Percentiles rank a stretch among this genome's conserved stretches.
Conservation (phyloP, 2,113 vertebrate species). For the Mellivora capensis region DNA sequence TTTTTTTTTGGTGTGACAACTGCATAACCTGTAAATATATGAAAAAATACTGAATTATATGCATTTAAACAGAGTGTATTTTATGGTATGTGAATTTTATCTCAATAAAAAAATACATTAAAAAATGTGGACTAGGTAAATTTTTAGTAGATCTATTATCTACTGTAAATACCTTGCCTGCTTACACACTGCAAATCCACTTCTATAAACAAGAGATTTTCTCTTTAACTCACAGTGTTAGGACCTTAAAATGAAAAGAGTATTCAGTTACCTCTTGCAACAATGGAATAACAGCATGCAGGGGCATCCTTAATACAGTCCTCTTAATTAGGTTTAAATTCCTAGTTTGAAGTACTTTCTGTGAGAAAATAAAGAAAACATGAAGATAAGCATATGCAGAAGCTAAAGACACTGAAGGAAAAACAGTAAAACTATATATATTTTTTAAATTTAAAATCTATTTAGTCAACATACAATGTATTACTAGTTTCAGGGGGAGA, state of each 20-base stretch:
- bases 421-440: background rate
- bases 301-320: slow-evolving; percentile 93
- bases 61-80: background rate
- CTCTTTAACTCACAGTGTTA: background rate
- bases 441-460: background rate
- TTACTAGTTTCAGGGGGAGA: background rate
- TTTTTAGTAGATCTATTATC: background rate
- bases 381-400: slow-evolving; percentile 11
- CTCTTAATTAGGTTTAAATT: slow-evolving; percentile 92
- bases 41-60: background rate
- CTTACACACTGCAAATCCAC: background rate
- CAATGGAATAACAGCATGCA: slow-evolving; percentile 92
- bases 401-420: background rate
- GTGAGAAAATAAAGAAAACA: slow-evolving; percentile 58
- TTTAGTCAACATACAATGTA: background rate
- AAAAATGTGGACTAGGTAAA: background rate
- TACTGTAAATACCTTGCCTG: background rate
- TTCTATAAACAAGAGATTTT: background rate
- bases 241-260: background rate
- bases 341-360: slow-evolving; percentile 96
- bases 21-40: background rate
- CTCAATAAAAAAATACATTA: background rate
- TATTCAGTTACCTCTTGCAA: slow-evolving; percentile 89
- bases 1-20: background rate
- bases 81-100: background rate